These are phyloP conservation scores for Arctocebus calabarensis DNA, from an alignment of 2,797 vertebrate species.

Conservation along the genomic window DNA sequence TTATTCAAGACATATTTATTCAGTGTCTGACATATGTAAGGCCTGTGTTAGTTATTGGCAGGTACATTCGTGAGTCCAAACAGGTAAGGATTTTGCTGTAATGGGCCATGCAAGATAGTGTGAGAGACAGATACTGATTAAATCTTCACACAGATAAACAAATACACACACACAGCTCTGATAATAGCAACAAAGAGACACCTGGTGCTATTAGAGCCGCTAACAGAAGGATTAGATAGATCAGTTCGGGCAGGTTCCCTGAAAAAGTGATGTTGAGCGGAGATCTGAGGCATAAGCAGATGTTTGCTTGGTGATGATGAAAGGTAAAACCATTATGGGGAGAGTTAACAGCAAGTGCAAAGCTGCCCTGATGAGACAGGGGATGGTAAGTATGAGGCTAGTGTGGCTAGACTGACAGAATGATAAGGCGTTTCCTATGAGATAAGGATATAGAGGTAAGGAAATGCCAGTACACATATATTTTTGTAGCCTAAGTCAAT, in stretches of 20 bases:
- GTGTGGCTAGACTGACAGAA: neutral
- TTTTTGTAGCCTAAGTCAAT: neutral
- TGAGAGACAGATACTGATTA: constrained; percentile 30
- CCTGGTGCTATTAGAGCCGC: neutral
- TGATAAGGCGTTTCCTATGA: neutral
- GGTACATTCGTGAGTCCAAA: neutral
- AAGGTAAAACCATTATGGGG: neutral
- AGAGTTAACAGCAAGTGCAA: neutral
- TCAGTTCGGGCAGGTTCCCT: neutral
- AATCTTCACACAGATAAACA: neutral
- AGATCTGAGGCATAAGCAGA: neutral
- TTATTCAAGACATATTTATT: constrained; percentile 42
- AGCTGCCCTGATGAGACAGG: neutral
- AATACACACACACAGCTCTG: neutral
- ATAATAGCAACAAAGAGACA: constrained; percentile 35
- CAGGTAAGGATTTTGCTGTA: neutral
- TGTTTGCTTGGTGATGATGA: neutral
- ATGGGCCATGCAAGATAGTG: neutral
- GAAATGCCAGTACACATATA: neutral
- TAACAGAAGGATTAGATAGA: neutral
- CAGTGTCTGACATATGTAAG: neutral
- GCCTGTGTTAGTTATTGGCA: neutral
- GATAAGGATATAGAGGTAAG: neutral
- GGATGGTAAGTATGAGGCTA: neutral
- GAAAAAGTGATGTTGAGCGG: neutral